Conservation (phyloP, 2,888 invertebrate genomes). For the Phragmatobia fuliginosa region DNA sequence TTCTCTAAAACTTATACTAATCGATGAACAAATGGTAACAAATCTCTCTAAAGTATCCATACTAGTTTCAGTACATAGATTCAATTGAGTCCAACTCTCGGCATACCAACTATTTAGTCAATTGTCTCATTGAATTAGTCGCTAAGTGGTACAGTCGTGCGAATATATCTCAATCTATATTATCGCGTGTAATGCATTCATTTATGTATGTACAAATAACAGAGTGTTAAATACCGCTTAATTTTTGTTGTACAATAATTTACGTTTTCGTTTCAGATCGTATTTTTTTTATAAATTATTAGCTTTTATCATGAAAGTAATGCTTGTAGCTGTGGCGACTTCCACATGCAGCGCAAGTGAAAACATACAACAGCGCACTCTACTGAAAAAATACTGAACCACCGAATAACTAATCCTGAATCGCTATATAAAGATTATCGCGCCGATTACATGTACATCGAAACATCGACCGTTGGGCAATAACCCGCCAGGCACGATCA, state of each 20-base stretch:
- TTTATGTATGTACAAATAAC: slow-evolving; percentile 31
- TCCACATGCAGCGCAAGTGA: too few relatives aligned
- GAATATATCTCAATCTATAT: slow-evolving; percentile 36
- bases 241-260: neutral
- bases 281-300: neutral
- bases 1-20: neutral
- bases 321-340: too few relatives aligned
- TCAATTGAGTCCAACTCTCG: slow-evolving; percentile 48
- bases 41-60: slow-evolving; percentile 8
- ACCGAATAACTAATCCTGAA: too few relatives aligned
- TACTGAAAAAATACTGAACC: too few relatives aligned
- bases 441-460: too few relatives aligned
- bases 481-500: too few relatives aligned
- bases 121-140: slow-evolving; percentile 55
- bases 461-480: too few relatives aligned
- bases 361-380: too few relatives aligned
- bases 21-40: slow-evolving; percentile 6
- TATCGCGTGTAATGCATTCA: slow-evolving; percentile 25
- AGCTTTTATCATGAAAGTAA: neutral
- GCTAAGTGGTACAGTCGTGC: slow-evolving; percentile 14
- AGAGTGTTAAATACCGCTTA: slow-evolving; percentile 17
- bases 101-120: slow-evolving; percentile 45
- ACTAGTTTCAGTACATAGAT: neutral
- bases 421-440: too few relatives aligned
- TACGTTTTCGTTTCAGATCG: neutral